Conservation (phyloP, 1,140 invertebrate genomes). For the Drosophila paulistorum region DNA sequence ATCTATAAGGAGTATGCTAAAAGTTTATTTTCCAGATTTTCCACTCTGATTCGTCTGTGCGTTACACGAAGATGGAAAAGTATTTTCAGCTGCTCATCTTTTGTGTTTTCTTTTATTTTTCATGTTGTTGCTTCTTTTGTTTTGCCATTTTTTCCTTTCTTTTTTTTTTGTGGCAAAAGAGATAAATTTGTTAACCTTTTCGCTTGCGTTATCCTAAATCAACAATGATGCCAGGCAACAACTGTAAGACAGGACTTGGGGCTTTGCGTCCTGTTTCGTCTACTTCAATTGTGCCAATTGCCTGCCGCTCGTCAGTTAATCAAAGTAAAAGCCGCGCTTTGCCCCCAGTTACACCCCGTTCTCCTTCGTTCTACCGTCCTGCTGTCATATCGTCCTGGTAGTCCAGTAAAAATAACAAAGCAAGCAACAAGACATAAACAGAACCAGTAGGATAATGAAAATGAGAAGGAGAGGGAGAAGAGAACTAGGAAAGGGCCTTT, state of each 20-base stretch:
- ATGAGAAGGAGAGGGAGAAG: not conserved
- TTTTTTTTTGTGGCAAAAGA: constrained; percentile 44
- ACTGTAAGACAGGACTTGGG: constrained; percentile 20
- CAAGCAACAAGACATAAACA: constrained; percentile 64
- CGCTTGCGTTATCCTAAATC: constrained; percentile 75
- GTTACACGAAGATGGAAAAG: constrained; percentile 47
- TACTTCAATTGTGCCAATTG: constrained; percentile 76
- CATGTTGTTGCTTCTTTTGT: constrained; percentile 17
- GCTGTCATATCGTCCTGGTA: too few relatives aligned
- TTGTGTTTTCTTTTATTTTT: constrained; percentile 22
- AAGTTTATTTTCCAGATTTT: not conserved
- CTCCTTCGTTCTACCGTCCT: too few relatives aligned
- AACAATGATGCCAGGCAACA: constrained; percentile 61
- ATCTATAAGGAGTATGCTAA: not conserved
- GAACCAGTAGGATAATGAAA: constrained; percentile 42
- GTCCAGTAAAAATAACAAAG: constrained; percentile 63
- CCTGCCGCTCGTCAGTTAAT: constrained; percentile 77
- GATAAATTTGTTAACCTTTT: constrained; percentile 79
- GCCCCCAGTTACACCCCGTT: not conserved
- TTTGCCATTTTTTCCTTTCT: not conserved
- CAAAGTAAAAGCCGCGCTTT: constrained; percentile 68
- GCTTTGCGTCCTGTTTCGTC: constrained; percentile 25
- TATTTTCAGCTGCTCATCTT: constrained; percentile 71
- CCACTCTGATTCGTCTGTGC: constrained; percentile 21
- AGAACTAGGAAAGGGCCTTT: constrained; percentile 13